A percentile compares a stretch with the other conserved stretches of the same genome.
Conservation (phyloP, 2,888 invertebrate genomes). For the Trissolcus japonicus region DNA sequence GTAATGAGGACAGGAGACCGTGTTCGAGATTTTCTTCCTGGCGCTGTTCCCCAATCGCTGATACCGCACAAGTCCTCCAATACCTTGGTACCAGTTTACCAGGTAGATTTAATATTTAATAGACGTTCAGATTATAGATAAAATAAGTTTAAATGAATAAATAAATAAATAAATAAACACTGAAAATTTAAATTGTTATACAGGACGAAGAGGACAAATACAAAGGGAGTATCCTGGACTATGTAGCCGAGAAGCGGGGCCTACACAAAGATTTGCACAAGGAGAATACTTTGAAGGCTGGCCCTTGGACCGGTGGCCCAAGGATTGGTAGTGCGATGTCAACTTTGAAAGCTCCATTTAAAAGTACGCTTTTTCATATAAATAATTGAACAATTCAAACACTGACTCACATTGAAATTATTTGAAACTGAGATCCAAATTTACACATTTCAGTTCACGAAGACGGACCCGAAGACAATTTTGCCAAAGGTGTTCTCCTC, state of each 20-base stretch:
- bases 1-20: constrained; percentile 80
- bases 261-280: constrained; percentile 75
- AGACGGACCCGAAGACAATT: constrained; percentile 39
- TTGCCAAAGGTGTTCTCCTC: constrained; percentile 53
- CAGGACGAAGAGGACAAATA: constrained; percentile 65
- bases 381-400: neutral
- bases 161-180: neutral
- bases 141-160: neutral
- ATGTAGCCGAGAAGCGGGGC: constrained; percentile 78
- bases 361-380: constrained; percentile 61
- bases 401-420: neutral
- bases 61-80: constrained; percentile 75
- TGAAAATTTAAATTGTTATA: neutral
- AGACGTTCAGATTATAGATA: constrained; percentile 3
- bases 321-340: constrained; percentile 73
- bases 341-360: constrained; percentile 75
- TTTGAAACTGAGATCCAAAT: neutral
- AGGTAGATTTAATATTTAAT: constrained; percentile 77
- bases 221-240: constrained; percentile 78
- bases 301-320: constrained; percentile 81
- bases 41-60: constrained; percentile 78
- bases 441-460: constrained; percentile 33
- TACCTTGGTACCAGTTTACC: constrained; percentile 79
- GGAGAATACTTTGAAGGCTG: constrained; percentile 85
- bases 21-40: constrained; percentile 78